A percentile compares a stretch with the other conserved stretches of the same genome.
Evolutionary conservation across 2,888 invertebrate genomes (phyloP).

Genomic region (Augiades crinisus): DNA sequence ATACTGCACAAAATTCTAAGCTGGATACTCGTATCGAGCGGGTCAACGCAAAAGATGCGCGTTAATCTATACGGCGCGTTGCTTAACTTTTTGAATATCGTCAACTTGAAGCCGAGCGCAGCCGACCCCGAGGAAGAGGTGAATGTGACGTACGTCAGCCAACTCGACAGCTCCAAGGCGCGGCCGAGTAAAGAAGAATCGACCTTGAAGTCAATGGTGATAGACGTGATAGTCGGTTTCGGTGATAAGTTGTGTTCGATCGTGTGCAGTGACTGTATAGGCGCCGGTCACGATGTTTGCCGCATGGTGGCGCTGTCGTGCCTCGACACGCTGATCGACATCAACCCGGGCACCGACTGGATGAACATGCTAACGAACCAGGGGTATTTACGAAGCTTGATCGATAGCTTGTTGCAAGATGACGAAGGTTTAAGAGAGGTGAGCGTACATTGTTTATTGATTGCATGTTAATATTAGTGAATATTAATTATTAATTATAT

Average conservation of each 20-base stretch:
- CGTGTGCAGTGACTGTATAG: conserved; percentile 93
- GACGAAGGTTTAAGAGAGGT: conserved; percentile 84
- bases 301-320: conserved; percentile 93
- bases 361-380: conserved; percentile 64
- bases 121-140: conserved; percentile 60
- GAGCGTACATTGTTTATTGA: conserved; percentile 31
- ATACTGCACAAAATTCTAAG: conserved; percentile 89
- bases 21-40: conserved; percentile 91
- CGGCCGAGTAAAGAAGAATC: conserved; percentile 55
- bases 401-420: conserved; percentile 89
- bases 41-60: conserved; percentile 90
- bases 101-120: conserved; percentile 76
- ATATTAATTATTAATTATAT: too few relatives aligned
- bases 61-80: conserved; percentile 93
- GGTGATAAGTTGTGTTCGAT: conserved; percentile 90
- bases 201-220: conserved; percentile 63
- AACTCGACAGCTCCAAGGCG: conserved; percentile 82
- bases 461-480: too few relatives aligned
- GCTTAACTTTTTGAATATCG: conserved; percentile 89
- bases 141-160: conserved; percentile 82
- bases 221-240: conserved; percentile 83
- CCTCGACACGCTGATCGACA: conserved; percentile 88
- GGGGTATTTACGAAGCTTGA: conserved; percentile 90
- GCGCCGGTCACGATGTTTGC: conserved; percentile 92
- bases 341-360: conserved; percentile 85